Base-by-base conservation (phyloP, 2,797 vertebrate species). In the Hippocampus kuda region DNA sequence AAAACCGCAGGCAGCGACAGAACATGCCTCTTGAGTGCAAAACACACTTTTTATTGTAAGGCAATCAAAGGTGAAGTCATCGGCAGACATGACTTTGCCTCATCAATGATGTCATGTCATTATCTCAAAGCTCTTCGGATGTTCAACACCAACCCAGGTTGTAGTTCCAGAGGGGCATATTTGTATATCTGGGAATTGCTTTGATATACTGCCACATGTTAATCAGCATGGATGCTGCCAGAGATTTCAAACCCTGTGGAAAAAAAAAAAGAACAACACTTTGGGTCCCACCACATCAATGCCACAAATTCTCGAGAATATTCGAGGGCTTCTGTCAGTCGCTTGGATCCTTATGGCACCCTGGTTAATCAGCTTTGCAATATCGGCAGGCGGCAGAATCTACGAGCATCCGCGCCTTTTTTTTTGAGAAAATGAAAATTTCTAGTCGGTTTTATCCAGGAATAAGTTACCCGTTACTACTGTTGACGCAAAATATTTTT, bases 21-120 rank as follows among this genome's bases (percentile, higher is more conserved):
- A 38, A 38, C 34, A 7, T 6, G 16, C 7, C 6, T 16, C 30
- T 15, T 61, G 16, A 8, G 59, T 6, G 27, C 16, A 9, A 61
- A 30, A 9, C 6, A 1, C 34, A 41, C 20, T 38, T 61, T 41
- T 12, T 12, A 60, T 18, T n/a, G 53, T 5, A 60, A 60, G 57
- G 30, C 13, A 16, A 60, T 15, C 18, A 38, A 62, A 22, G 7
- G 30, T 61, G 30, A 20, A 38, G 38, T 61, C 59, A 61, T 9
- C 1, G 18, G 18, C 24, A 56, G 24, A 13, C 56, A 57, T 57
- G 3, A 27, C 53, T 51, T 9, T 54, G 53, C 1, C 53, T 54
- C 53, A 54, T 54, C 59, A 61, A 63, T 63, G 20, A 63, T 63
- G 61, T 42, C 34, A 41, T 42, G 61, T 38, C 34, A 22, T 62